Percentiles rank a stretch among this genome's conserved stretches.
These are phyloP conservation scores for Zaprionus bogoriensis DNA, from an alignment of 2,888 invertebrate species.

Conservation along the genomic window DNA sequence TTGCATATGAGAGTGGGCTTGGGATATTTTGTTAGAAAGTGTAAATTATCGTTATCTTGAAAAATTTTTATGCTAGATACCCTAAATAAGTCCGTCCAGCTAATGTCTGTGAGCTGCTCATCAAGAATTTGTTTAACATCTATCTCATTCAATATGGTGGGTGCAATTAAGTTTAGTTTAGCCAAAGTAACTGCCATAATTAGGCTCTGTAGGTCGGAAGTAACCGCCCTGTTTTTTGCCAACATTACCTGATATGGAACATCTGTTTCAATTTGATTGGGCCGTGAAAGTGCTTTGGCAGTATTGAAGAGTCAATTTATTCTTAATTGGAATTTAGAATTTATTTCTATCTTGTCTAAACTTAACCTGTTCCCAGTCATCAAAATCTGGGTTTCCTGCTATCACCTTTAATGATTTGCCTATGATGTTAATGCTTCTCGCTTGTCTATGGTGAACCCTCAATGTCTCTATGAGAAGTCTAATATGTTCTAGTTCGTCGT, in stretches of 20 bases:
- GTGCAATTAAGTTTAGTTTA: neutral
- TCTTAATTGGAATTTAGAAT: constrained; percentile 2
- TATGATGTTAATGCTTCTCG: constrained; percentile 2
- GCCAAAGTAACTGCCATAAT: neutral
- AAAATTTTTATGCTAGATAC: neutral
- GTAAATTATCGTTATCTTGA: neutral
- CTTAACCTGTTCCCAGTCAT: neutral
- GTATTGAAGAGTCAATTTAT: neutral
- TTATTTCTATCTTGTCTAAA: neutral
- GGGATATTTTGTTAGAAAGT: constrained; percentile 4
- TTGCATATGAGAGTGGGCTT: constrained; percentile 32
- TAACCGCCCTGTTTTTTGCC: neutral
- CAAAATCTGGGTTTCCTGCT: constrained; percentile 4
- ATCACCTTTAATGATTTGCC: constrained; percentile 8
- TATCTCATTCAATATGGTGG: neutral
- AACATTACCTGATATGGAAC: neutral
- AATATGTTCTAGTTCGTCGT: too few species aligned
- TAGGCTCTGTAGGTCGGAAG: neutral
- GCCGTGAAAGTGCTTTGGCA: neutral
- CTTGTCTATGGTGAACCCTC: constrained; percentile 1
- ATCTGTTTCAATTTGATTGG: neutral
- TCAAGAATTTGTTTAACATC: constrained; percentile 3
- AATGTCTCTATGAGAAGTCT: neutral
- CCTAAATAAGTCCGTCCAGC: constrained; percentile 20
- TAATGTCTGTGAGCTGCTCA: constrained; percentile 29